phyloP scores from a whole-genome alignment of 2,113 vertebrate species.

The Nicator chloris region DNA sequence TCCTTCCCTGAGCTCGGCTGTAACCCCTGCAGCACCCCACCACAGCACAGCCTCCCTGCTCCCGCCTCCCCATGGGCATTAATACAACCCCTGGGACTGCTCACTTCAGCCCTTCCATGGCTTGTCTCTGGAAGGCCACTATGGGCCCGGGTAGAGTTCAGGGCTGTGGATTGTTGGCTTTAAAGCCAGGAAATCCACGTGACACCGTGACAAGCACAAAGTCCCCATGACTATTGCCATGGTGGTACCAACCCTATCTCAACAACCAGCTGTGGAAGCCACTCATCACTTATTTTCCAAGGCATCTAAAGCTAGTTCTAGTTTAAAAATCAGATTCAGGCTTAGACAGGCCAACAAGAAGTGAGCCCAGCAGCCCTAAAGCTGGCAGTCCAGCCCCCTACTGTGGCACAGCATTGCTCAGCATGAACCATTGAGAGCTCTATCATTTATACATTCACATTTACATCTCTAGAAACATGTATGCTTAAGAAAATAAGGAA shows the following conservation, averaged over 20 bases:
- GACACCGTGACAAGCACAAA: background rate
- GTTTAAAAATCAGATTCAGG: background rate
- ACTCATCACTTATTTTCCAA: background rate
- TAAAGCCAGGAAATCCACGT: background rate
- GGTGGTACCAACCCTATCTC: background rate
- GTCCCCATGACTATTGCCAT: background rate
- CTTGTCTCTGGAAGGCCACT: background rate
- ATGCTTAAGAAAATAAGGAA: background rate
- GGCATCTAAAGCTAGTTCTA: background rate
- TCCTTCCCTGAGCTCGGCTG: background rate
- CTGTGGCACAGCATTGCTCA: background rate
- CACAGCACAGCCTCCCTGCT: background rate
- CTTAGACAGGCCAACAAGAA: background rate
- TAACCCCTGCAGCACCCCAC: background rate
- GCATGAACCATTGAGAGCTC: background rate
- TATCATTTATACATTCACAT: background rate
- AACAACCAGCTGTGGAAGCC: background rate
- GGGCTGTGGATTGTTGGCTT: background rate
- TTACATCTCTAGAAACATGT: background rate
- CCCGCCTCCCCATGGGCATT: background rate
- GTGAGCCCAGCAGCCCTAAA: background rate
- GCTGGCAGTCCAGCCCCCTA: background rate
- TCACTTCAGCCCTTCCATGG: background rate
- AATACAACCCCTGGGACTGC: background rate
- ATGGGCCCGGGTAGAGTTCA: too few species aligned